Evolutionary conservation across 2,113 vertebrate species (phyloP).

Genomic region (Halcyon malimbica): DNA sequence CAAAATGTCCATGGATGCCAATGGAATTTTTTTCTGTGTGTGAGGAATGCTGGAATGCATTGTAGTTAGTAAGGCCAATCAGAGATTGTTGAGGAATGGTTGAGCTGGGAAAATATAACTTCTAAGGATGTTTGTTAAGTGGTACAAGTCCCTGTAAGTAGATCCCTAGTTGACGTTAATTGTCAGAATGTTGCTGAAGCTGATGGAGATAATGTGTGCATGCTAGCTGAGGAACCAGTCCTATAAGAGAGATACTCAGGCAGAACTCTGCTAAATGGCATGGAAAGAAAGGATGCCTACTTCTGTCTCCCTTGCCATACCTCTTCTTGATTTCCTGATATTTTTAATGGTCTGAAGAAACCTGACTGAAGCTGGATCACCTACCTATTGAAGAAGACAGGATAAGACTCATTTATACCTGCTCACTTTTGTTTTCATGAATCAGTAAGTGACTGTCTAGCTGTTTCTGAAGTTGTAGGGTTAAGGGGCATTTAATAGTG

Average conservation of each 20-base stretch:
- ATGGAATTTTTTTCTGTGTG: neutral
- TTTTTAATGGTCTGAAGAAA: neutral
- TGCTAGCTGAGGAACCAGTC: neutral
- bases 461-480: neutral
- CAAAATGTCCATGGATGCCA: neutral
- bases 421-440: neutral
- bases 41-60: neutral
- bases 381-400: neutral
- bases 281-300: neutral
- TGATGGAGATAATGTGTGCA: neutral
- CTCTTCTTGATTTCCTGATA: neutral
- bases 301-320: neutral
- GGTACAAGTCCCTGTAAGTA: neutral
- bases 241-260: neutral
- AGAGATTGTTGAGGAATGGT: neutral
- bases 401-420: neutral
- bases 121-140: neutral
- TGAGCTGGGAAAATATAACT: neutral
- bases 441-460: neutral
- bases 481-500: neutral
- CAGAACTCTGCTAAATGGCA: neutral
- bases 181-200: neutral
- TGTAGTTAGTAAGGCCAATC: neutral
- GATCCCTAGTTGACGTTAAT: neutral
- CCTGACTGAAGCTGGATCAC: neutral